phyloP scores from a whole-genome alignment of 2,113 vertebrate genomes.

The Ploceus nigricollis region DNA sequence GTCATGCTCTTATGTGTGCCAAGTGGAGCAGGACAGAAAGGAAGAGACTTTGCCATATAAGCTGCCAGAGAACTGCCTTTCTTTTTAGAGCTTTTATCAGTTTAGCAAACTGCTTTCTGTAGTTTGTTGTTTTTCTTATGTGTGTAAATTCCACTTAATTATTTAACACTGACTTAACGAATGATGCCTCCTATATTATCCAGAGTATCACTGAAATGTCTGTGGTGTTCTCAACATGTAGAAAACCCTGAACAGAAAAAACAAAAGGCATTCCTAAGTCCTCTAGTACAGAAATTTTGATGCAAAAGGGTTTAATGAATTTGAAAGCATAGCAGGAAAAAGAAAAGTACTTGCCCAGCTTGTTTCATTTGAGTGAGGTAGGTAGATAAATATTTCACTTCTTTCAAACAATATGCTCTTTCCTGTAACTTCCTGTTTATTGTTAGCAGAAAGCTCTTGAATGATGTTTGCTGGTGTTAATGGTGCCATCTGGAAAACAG shows the following conservation, averaged over 20 bases:
- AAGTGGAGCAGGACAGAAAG: background rate
- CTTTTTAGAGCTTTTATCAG: background rate
- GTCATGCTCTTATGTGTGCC: accelerated
- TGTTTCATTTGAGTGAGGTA: background rate
- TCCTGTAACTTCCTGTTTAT: background rate
- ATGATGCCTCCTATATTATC: background rate
- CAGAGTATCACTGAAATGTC: background rate
- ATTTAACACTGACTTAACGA: background rate
- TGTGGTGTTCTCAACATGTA: background rate
- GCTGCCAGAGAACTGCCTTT: background rate
- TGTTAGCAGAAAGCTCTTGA: background rate
- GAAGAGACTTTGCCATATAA: background rate
- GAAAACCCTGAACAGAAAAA: background rate
- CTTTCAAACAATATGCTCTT: background rate
- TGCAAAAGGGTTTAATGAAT: background rate
- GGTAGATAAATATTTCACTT: background rate
- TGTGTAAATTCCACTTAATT: background rate
- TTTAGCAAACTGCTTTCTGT: background rate
- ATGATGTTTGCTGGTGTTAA: background rate
- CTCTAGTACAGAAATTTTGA: background rate
- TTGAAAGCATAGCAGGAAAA: background rate
- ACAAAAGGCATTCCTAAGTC: background rate
- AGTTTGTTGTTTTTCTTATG: background rate
- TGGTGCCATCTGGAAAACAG: background rate
- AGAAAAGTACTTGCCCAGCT: background rate